These are phyloP conservation scores for Astatoreochromis straeleni DNA, from an alignment of 2,113 vertebrate species.

Conservation along the genomic window DNA sequence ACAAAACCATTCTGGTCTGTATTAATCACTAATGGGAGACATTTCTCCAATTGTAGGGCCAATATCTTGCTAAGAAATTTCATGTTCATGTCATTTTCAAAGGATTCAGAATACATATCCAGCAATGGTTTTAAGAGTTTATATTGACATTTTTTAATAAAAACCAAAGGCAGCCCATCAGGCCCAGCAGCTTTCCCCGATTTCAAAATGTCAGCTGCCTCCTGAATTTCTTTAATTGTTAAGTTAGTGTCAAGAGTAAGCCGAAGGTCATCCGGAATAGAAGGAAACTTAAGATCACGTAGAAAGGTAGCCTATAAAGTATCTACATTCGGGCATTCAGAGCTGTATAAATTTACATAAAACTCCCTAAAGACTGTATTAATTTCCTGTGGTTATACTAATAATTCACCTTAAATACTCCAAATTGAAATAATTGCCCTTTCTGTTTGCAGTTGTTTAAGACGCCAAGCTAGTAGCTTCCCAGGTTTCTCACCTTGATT, in stretches of 20 bases:
- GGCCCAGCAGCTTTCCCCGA: not conserved
- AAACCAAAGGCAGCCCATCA: not conserved
- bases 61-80: no score
- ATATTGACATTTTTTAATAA: not conserved
- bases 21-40: not conserved
- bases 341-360: not conserved
- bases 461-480: not conserved
- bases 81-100: no score
- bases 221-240: not conserved
- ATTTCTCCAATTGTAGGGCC: no score
- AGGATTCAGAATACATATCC: no score
- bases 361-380: not conserved
- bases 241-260: not conserved
- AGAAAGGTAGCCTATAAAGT: not conserved
- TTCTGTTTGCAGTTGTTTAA: not conserved
- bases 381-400: accelerated
- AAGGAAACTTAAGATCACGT: not conserved
- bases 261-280: not conserved
- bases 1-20: not conserved
- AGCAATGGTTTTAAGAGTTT: not conserved
- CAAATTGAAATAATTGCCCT: not conserved
- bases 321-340: not conserved
- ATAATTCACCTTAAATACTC: not conserved
- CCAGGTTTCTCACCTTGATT: not conserved
- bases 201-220: not conserved